Evolutionary conservation across 2,888 invertebrate species (phyloP), one percentile per base, ranked within the genome.

Genomic region (Drosophila flavopinicola): DNA sequence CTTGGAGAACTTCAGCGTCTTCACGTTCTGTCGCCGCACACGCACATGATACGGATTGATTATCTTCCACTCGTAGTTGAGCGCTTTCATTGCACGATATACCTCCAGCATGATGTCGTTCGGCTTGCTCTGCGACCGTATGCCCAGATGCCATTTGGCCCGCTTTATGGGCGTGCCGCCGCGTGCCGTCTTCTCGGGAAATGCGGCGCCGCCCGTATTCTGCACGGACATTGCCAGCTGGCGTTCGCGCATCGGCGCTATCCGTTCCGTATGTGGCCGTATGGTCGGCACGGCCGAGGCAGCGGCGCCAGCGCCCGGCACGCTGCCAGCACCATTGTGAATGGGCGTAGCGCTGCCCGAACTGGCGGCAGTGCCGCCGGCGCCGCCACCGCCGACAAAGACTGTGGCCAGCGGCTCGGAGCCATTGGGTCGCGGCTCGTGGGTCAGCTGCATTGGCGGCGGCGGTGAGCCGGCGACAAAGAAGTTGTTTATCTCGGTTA

Each of bases 101-200:
- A 99, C 99, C 92, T 99, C 99, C 91, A 98, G 95, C 99, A 99
- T 99, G 52, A 99, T 99, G 91, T 99, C 99, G 90, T 98, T 97
- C 0, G 99, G 99, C 90, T 98, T 98, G 90, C 99, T 99, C 91
- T 99, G 99, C 4, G 99, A 99, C 53, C 99, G 93, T 85, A 99
- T 99, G 54, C 98, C 99, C 79, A 99, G 92, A 93, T 99, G 99
- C 99, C 99, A 99, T 89, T 99, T 99, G 6, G 99, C 99, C 67
- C 98, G 93, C 91, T 98, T 99, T 4, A 97, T 95, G 44, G 96
- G 96, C 24, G 95, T 95, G 35, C 95, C 94, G 47, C 94, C 94
- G 15, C 92, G 90, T 25, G 91, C 90, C 0, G 89, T 77, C 59
- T 92, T 92, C 67, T 91, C 91, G 0, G 90, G 90, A 23, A 89